Evolutionary conservation across 2,113 vertebrate genomes (phyloP).

Genomic region (Verasper variegatus): DNA sequence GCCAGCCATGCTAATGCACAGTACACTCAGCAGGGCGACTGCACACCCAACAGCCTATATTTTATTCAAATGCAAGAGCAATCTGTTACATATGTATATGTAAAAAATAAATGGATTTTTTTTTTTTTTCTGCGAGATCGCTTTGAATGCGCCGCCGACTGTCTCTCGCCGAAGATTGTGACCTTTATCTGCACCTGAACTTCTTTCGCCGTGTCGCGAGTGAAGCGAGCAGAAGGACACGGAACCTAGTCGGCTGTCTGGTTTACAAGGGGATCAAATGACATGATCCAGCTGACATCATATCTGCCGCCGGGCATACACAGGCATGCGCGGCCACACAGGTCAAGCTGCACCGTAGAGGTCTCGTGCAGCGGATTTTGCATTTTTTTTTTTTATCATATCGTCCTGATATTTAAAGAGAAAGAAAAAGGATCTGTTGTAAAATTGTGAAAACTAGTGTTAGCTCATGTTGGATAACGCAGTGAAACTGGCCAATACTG

Average conservation of each 20-base stretch:
- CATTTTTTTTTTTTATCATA: background rate
- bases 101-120: background rate
- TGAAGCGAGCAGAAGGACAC: conserved; percentile 11
- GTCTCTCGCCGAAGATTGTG: conserved; percentile 7
- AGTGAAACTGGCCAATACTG: too few species aligned
- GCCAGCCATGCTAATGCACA: background rate
- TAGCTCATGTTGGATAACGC: background rate
- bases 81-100: background rate
- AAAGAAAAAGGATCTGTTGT: background rate
- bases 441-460: background rate
- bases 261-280: conserved; percentile 16
- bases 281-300: conserved; percentile 30
- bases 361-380: background rate
- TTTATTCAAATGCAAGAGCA: conserved; percentile 27
- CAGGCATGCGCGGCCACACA: background rate
- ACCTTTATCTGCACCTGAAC: conserved; percentile 16
- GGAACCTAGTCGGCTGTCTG: conserved; percentile 3
- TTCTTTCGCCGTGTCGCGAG: background rate
- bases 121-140: too few species aligned
- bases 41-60: background rate
- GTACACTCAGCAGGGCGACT: background rate
- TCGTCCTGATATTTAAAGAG: background rate
- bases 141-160: background rate
- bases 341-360: background rate
- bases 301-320: background rate